Percentiles rank a stretch among this genome's conserved stretches.
These are phyloP conservation scores for Acleris holmiana DNA, from an alignment of 2,888 invertebrate species.

Conservation along the genomic window DNA sequence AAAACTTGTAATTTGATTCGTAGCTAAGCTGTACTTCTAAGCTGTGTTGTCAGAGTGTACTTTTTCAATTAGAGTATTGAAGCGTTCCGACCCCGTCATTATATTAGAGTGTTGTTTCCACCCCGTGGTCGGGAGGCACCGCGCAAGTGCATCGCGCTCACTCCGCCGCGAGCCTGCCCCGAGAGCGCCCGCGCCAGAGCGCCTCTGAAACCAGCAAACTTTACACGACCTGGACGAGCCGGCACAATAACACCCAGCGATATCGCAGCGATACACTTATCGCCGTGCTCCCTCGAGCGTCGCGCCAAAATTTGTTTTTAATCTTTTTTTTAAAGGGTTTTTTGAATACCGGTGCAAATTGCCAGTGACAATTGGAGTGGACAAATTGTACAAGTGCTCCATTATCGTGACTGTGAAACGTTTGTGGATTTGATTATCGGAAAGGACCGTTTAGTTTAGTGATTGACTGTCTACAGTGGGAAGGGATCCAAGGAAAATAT, in stretches of 20 bases:
- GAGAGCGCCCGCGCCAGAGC: constrained; percentile 52
- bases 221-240: constrained; percentile 66
- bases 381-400: constrained; percentile 58
- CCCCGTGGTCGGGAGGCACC: constrained; percentile 64
- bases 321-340: constrained; percentile 8
- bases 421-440: constrained; percentile 56
- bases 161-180: constrained; percentile 66
- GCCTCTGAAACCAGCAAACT: constrained; percentile 61
- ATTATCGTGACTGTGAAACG: constrained; percentile 65
- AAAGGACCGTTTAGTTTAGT: constrained; percentile 45
- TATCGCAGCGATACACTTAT: constrained; percentile 16
- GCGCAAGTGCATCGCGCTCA: constrained; percentile 52
- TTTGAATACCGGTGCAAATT: constrained; percentile 41
- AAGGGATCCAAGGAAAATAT: constrained; percentile 36
- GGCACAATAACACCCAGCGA: constrained; percentile 44
- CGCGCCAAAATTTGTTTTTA: not conserved
- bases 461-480: constrained; percentile 38
- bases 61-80: constrained; percentile 84
- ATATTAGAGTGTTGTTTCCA: constrained; percentile 83
- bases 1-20: constrained; percentile 14
- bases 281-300: constrained; percentile 6
- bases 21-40: constrained; percentile 59
- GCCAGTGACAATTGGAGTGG: constrained; percentile 63
- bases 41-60: constrained; percentile 77
- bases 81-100: constrained; percentile 84